Evolutionary conservation across 2,113 vertebrate species (phyloP).

Genomic region (Petrocephalus microphthalmus): DNA sequence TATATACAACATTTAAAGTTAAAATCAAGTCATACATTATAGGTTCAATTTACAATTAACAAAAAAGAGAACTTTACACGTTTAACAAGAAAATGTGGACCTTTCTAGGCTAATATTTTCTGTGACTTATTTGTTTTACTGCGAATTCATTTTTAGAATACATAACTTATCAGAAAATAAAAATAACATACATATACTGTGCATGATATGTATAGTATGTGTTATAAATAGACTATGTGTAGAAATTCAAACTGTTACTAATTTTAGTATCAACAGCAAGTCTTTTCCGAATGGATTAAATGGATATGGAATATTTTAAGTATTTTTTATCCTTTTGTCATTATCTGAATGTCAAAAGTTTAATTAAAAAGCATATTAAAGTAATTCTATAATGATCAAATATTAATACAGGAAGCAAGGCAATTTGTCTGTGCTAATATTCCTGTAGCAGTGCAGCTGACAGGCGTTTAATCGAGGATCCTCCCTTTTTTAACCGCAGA

Average conservation of each 20-base stretch:
- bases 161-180: not conserved
- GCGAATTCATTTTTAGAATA: not conserved
- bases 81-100: not conserved
- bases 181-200: not conserved
- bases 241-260: not conserved
- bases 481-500: not conserved
- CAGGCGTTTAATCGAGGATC: not conserved
- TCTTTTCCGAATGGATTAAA: conserved; percentile 53
- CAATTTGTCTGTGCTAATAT: conserved; percentile 45
- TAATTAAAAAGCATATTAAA: conserved; percentile 65
- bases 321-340: conserved; percentile 51
- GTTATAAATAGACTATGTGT: not conserved
- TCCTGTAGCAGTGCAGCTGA: conserved; percentile 42
- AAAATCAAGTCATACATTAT: not conserved
- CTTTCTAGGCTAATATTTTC: not conserved
- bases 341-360: conserved; percentile 59
- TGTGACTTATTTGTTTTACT: not conserved
- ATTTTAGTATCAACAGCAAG: conserved; percentile 37
- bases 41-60: not conserved
- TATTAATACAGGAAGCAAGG: conserved; percentile 51
- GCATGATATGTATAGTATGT: not conserved
- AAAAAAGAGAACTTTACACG: too few species aligned
- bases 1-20: not conserved
- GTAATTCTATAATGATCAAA: conserved; percentile 57
- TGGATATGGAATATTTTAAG: conserved; percentile 47